A percentile compares a stretch with the other conserved stretches of the same genome.
Evolutionary conservation across 2,888 invertebrate genomes (phyloP).

Genomic region (Crematogaster levior): DNA sequence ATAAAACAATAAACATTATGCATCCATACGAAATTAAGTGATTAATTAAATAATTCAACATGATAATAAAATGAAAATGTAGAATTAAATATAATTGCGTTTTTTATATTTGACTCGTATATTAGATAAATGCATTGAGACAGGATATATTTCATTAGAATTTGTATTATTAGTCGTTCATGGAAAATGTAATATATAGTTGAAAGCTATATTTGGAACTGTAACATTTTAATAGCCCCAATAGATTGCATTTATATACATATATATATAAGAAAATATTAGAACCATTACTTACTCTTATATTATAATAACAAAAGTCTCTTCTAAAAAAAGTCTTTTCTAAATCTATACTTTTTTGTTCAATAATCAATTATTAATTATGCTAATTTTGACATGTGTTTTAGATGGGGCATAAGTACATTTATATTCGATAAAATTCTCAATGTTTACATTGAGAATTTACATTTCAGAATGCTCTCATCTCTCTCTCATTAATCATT

Average conservation of each 20-base stretch:
- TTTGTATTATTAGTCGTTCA: constrained; percentile 41
- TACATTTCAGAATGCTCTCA: background rate
- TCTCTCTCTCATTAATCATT: too few species aligned
- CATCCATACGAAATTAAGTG: background rate
- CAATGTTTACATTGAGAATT: too few species aligned
- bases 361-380: constrained; percentile 57
- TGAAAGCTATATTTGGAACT: constrained; percentile 16
- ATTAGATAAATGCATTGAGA: constrained; percentile 41
- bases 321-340: background rate
- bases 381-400: background rate
- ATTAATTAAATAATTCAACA: constrained; percentile 4
- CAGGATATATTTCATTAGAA: constrained; percentile 42
- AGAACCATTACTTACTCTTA: constrained; percentile 52
- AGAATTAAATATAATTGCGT: constrained; percentile 23
- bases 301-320: background rate
- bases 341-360: background rate
- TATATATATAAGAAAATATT: constrained; percentile 18
- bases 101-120: constrained; percentile 33
- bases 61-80: constrained; percentile 9
- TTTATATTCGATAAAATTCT: background rate
- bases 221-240: constrained; percentile 52
- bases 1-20: background rate
- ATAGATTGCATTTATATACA: constrained; percentile 55
- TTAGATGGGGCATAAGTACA: background rate
- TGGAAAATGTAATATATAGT: constrained; percentile 22